Evolutionary conservation across 2,113 vertebrate species (phyloP).

Genomic region (Lophius piscatorius): DNA sequence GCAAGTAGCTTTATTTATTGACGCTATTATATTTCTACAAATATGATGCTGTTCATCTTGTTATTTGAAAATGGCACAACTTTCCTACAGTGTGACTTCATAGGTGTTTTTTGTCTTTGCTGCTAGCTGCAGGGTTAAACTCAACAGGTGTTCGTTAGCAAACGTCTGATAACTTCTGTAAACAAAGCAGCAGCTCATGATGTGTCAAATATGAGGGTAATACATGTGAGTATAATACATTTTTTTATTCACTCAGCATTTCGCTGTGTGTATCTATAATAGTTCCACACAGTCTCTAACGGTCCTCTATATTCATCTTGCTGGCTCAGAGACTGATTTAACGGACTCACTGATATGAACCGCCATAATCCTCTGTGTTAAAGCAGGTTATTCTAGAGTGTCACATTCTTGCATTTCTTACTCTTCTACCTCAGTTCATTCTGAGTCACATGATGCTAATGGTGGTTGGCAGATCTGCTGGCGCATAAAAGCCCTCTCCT

Average conservation of each 20-base stretch:
- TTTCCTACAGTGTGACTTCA: neutral
- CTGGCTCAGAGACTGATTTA: neutral
- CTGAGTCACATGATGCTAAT: slow-evolving; percentile 75
- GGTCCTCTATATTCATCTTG: no score
- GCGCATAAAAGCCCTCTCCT: no score
- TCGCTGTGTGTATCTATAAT: no score
- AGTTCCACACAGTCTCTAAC: no score
- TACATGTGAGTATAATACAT: no score
- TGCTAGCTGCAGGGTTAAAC: slow-evolving; percentile 20
- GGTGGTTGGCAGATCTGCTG: slow-evolving; percentile 72
- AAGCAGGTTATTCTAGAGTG: slow-evolving; percentile 1
- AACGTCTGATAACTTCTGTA: neutral
- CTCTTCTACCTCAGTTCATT: slow-evolving; percentile 27
- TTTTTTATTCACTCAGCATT: no score
- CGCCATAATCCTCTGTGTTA: neutral
- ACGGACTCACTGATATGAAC: neutral
- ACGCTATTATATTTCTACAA: no score
- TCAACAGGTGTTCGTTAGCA: slow-evolving; percentile 73
- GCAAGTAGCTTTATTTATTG: slow-evolving; percentile 3
- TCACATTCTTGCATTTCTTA: slow-evolving; percentile 29
- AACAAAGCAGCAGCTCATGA: no score
- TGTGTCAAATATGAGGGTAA: no score
- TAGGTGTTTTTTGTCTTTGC: neutral
- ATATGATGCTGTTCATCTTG: fast-evolving
- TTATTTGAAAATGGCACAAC: neutral